Evolutionary conservation across 2,888 invertebrate genomes (phyloP), one percentile per base, ranked within the genome.

Genomic region (Thymelicus sylvestris): DNA sequence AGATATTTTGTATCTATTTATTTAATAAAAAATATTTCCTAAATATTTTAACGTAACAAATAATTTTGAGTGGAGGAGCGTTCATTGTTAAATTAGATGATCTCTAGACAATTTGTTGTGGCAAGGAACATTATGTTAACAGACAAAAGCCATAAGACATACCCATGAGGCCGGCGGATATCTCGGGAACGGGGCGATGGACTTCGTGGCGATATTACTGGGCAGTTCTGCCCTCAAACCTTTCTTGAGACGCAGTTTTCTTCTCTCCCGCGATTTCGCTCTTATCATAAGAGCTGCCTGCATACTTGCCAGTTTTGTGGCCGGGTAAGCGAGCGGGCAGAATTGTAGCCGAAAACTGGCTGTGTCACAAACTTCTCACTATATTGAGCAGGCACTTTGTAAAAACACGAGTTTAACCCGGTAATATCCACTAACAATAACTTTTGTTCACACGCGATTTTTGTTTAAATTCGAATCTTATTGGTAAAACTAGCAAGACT

Each of bases 251-350:
- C 96, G 95, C 91, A 96, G 96, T 95, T 97, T 97, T 95, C 95
- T 95, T 94, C 96, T 96, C 94, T 97, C 96, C 95, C 97, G 96
- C 95, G 97, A 97, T 95, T 97, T 97, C 94, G 97, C 96, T 95
- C 97, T 96, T 95, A 97, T 96, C 95, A 97, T 97, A 95, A 97
- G 96, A 95, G 97, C 97, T 95, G 97, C 97, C 96, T 97, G 97
- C 97, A 97, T 97, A 89, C 96, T 96, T 95, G 95, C 96, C 94
- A 93, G 93, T 87, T 91, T 93, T 92, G 89, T 86, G 86, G 89
- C 90, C 86, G 83, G 85, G 64, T 74, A 77, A 78, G 75, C 85
- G 80, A 86, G 74, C 80, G 80, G 81, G 80, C 79, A 79, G 77
- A 81, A 83, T 84, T 63, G 73, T 72, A 72, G 73, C 80, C 85